Conservation (phyloP, 2,888 invertebrate genomes). For the Ecliptopera silaceata region DNA sequence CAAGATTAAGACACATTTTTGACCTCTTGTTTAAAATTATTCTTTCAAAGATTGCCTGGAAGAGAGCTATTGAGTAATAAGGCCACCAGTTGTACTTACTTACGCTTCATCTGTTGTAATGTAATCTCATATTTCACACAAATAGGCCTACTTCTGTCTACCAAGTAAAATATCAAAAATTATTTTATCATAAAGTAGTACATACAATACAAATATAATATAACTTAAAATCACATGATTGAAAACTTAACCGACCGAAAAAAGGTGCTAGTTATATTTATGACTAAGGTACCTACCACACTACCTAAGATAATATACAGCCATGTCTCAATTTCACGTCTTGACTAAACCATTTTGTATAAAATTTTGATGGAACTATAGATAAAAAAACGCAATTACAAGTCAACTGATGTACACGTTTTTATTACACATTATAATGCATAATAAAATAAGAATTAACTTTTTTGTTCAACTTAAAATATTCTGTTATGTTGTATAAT, state of each 20-base stretch:
- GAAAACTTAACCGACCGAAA: constrained; percentile 2
- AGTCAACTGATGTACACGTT: constrained; percentile 61
- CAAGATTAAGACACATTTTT: no score
- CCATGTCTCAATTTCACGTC: constrained; percentile 23
- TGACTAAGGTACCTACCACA: not conserved
- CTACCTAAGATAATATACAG: not conserved
- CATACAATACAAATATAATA: no score
- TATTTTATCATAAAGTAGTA: no score
- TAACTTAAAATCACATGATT: not conserved
- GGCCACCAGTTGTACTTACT: no score
- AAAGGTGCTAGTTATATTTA: not conserved
- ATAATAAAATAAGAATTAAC: constrained; percentile 60
- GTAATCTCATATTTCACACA: no score
- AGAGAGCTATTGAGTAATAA: no score
- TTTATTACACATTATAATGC: constrained; percentile 44
- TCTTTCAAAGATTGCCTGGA: no score
- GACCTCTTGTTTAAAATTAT: no score
- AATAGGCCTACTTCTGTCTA: no score
- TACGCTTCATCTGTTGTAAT: no score
- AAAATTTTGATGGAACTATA: constrained; percentile 58
- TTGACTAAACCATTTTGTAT: constrained; percentile 57
- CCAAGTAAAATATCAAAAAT: no score
- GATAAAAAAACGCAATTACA: constrained; percentile 63
- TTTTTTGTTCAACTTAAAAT: constrained; percentile 52
- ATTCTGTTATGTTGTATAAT: constrained; percentile 51